Percentiles rank a stretch among this genome's conserved stretches.
phyloP scores from a whole-genome alignment of 1,140 invertebrate genomes.

The Monochamus saltuarius region DNA sequence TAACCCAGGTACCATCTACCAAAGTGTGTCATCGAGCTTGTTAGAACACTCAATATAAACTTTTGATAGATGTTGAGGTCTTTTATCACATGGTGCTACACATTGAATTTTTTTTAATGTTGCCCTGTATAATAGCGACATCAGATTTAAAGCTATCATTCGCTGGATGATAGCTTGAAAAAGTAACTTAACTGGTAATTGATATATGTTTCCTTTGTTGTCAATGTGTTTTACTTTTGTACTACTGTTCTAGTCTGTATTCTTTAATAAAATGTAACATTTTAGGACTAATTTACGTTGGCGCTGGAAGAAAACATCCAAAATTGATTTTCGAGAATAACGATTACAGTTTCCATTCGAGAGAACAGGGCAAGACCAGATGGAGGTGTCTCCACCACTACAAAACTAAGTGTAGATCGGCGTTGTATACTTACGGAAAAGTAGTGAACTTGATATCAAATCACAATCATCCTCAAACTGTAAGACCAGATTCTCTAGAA shows the following conservation, averaged over 20 bases:
- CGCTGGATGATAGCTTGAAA: too few relatives aligned
- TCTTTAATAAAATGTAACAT: slow-evolving; percentile 5
- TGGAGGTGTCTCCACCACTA: slow-evolving; percentile 32
- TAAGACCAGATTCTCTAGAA: not conserved
- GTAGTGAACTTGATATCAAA: not conserved
- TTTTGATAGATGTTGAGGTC: too few relatives aligned
- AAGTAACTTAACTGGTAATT: too few relatives aligned
- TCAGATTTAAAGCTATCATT: too few relatives aligned
- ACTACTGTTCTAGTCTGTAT: not conserved
- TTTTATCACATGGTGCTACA: too few relatives aligned
- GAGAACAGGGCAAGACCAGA: slow-evolving; percentile 20
- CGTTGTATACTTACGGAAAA: slow-evolving; percentile 22
- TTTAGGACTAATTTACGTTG: slow-evolving; percentile 22
- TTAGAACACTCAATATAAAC: too few relatives aligned
- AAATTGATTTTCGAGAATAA: slow-evolving; percentile 31
- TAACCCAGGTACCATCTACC: too few relatives aligned
- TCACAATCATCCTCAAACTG: slow-evolving; percentile 17
- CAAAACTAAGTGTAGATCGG: slow-evolving; percentile 28
- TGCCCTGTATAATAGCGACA: too few relatives aligned
- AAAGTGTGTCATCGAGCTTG: too few relatives aligned
- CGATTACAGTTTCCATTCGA: slow-evolving; percentile 24
- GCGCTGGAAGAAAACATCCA: slow-evolving; percentile 27
- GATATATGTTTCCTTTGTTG: too few relatives aligned
- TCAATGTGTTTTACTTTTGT: too few relatives aligned
- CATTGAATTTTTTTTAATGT: too few relatives aligned